Base-by-base conservation (phyloP, 37 sponge, comb jelly and placozoan species). In the Bolinopsis microptera region DNA sequence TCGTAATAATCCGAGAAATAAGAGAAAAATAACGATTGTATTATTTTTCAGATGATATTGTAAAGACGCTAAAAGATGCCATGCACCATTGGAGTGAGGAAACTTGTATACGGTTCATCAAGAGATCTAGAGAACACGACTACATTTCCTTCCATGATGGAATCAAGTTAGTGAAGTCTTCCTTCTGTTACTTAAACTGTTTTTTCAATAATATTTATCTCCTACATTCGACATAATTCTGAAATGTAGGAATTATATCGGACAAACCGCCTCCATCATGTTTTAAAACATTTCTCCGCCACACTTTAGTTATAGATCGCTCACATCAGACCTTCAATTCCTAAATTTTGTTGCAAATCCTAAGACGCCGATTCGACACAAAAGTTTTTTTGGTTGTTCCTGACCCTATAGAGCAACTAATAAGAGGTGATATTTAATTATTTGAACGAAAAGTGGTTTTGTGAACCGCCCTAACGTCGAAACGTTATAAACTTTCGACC, bases 21-120 rank as follows among this genome's bases (percentile, higher is more conserved):
- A n/a, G n/a, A n/a, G n/a, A n/a, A n/a, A n/a, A n/a, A n/a, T n/a
- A n/a, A n/a, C n/a, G n/a, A n/a, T n/a, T n/a, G n/a, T n/a, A n/a
- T n/a, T n/a, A 48, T 70, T 28, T 70, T 70, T 26, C 74, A 70
- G 74, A 70, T 22, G 74, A 70, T n/a, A 26, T 70, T 70, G 74
- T 70, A 26, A 70, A 22, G 26, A 70, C 30, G 74, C 30, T 70
- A 5, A 22, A 70, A n/a, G 30, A 1, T 70, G 74, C 74, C 16
- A 70, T 70, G 74, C 28, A 22, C 74, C 74, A 70, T n/a, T 70
- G 74, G 74, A 22, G 26, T 26, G 30, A 5, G 26, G 26, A 70
- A 8, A 70, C 74, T 22, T 70, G 74, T 70, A 70, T 70, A 22
- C 74, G 26, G 30, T 70, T 70, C 30, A 8, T 5, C 2, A 70